These are phyloP conservation scores for Julus scandinavius DNA, from an alignment of 2,888 invertebrate genomes.

Conservation along the genomic window DNA sequence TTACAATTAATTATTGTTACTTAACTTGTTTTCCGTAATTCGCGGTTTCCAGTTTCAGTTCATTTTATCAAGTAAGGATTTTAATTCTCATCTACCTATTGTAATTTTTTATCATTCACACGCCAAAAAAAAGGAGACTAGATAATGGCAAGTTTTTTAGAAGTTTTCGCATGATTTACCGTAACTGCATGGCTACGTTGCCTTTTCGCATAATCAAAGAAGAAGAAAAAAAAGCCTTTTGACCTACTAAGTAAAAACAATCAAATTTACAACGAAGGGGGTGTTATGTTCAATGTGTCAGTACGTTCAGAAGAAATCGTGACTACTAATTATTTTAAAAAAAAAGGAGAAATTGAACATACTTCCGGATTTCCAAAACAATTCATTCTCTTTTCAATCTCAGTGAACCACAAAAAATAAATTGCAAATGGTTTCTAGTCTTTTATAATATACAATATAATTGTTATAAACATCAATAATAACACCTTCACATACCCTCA, in stretches of 20 bases:
- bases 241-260: conserved; percentile 16
- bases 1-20: not conserved
- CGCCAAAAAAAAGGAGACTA: not conserved
- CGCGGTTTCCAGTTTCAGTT: not conserved
- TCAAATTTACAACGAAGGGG: not conserved
- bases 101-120: not conserved
- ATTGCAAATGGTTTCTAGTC: no score
- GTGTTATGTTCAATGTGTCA: not conserved
- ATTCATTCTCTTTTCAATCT: not conserved
- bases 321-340: not conserved
- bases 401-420: not conserved
- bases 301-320: not conserved
- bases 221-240: not conserved
- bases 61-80: not conserved
- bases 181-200: no score
- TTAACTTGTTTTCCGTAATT: not conserved
- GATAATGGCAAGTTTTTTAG: not conserved
- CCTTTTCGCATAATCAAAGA: not conserved
- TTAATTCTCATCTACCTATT: not conserved
- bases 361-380: not conserved
- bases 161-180: not conserved
- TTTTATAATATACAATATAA: no score
- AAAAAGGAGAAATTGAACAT: not conserved
- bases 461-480: no score
- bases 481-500: no score